These are phyloP conservation scores for Oikopleura albicans DNA, from an alignment of 23 tunicate species.

Conservation along the genomic window DNA sequence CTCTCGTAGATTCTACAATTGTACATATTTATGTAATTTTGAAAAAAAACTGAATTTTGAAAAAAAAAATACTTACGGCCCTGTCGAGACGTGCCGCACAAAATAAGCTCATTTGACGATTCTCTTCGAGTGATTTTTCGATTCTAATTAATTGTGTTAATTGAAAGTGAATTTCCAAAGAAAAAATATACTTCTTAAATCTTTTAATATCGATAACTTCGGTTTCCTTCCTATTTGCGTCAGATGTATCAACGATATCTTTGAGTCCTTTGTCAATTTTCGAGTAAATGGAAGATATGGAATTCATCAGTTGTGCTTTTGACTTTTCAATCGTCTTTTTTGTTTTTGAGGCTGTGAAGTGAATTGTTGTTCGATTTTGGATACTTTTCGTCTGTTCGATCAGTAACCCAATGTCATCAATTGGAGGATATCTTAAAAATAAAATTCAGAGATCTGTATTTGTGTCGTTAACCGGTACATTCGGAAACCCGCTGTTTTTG, in stretches of 20 bases:
- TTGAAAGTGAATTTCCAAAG: no score
- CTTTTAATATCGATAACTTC: background rate
- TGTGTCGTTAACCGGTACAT: no score
- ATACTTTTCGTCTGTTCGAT: conserved; percentile 1
- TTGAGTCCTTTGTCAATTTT: conserved; percentile 3
- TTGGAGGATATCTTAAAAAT: background rate
- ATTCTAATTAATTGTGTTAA: no score
- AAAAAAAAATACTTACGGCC: background rate
- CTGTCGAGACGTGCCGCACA: background rate
- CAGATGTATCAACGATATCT: background rate
- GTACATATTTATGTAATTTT: no score
- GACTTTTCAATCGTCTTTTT: background rate
- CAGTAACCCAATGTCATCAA: background rate
- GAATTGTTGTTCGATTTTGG: background rate
- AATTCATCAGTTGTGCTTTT: background rate
- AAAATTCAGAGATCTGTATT: no score
- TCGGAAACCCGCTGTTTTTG: no score
- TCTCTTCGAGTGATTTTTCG: background rate
- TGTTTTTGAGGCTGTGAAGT: background rate
- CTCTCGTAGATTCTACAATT: no score
- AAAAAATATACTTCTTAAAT: background rate
- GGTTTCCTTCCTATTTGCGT: background rate
- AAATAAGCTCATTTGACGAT: conserved; percentile 6
- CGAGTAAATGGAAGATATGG: background rate
- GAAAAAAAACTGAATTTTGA: no score